These are phyloP conservation scores for Actias luna DNA, from an alignment of 2,888 invertebrate species.

Conservation along the genomic window DNA sequence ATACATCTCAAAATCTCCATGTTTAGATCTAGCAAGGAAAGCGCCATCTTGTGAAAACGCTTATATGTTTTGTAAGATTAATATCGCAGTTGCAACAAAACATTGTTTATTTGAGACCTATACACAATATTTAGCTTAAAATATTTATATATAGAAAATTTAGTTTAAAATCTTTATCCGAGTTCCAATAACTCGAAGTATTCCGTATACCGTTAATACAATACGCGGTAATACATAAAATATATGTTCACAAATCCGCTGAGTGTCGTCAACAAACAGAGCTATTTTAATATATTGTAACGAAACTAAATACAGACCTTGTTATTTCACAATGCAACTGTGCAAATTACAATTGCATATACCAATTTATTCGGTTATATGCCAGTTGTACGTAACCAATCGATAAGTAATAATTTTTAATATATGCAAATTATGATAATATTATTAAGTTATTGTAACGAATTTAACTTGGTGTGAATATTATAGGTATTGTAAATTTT, in stretches of 20 bases:
- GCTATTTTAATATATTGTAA: background rate
- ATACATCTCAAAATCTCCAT: too few relatives aligned
- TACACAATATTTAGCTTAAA: too few relatives aligned
- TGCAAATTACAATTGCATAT: constrained; percentile 7
- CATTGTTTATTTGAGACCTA: too few relatives aligned
- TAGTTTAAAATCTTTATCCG: background rate
- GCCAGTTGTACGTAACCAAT: background rate
- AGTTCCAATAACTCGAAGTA: constrained; percentile 4
- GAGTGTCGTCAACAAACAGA: background rate
- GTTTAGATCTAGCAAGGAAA: too few relatives aligned
- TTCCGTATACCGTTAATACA: constrained; percentile 7
- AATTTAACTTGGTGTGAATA: background rate
- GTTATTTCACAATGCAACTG: background rate
- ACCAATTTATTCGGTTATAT: background rate
- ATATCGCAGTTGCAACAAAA: too few relatives aligned
- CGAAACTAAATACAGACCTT: background rate
- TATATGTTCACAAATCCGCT: constrained; percentile 1
- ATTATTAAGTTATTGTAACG: background rate
- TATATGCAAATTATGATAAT: background rate
- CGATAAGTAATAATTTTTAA: background rate
- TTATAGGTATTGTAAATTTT: background rate
- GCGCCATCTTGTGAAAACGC: too few relatives aligned
- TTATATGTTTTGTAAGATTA: too few relatives aligned
- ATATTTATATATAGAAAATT: background rate
- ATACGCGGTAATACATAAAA: constrained; percentile 16